A percentile compares a stretch with the other conserved stretches of the same genome.
Conservation (phyloP, 2,797 vertebrate species). For the Brachymystax lenok region DNA sequence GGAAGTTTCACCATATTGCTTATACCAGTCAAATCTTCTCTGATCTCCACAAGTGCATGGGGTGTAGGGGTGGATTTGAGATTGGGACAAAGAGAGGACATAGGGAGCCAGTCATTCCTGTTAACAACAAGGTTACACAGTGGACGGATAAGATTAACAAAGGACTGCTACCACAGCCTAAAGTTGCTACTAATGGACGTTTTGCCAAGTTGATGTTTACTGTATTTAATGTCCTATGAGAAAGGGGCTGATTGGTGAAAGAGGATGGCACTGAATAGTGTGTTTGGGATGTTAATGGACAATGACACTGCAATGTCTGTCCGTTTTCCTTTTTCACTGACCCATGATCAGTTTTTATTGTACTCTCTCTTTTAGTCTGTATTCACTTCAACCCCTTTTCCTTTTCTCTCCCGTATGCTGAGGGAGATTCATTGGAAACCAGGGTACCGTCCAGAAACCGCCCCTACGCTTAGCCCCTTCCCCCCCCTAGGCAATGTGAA, state of each 20-base stretch:
- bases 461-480: not conserved
- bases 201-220: conserved; percentile 1
- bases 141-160: not conserved
- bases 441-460: not conserved
- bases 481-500: too few species aligned
- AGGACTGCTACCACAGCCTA: conserved; percentile 15
- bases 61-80: not conserved
- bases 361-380: not conserved
- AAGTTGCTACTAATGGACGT: conserved; percentile 13
- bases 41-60: not conserved
- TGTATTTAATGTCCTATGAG: not conserved
- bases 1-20: not conserved
- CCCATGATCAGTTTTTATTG: not conserved
- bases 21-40: not conserved
- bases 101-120: conserved; percentile 35
- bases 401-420: not conserved
- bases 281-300: not conserved
- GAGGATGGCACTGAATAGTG: not conserved
- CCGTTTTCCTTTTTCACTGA: not conserved
- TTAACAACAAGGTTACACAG: conserved; percentile 8
- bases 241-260: not conserved
- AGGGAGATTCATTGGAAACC: not conserved
- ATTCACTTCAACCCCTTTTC: not conserved
- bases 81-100: conserved; percentile 27
- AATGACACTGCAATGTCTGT: not conserved